These are phyloP conservation scores for Andrena praecox DNA, from an alignment of 2,888 invertebrate species.

Conservation along the genomic window DNA sequence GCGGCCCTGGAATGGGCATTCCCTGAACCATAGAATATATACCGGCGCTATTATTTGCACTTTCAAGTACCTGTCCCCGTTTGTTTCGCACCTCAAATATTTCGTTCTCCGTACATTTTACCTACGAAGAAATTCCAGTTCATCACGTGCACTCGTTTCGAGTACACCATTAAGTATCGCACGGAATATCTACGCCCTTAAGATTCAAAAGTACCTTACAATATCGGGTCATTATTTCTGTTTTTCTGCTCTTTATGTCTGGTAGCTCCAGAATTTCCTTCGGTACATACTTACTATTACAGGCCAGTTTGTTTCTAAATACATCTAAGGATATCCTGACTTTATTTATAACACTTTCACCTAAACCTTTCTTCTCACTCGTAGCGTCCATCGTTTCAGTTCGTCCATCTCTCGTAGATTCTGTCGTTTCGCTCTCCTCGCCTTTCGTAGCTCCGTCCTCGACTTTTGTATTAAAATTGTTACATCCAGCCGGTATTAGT, in stretches of 20 bases:
- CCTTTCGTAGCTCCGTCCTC: neutral
- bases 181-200: neutral
- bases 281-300: constrained; percentile 86
- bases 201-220: constrained; percentile 85
- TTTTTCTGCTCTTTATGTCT: constrained; percentile 84
- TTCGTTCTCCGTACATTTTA: constrained; percentile 84
- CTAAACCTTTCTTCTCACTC: neutral
- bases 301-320: constrained; percentile 87
- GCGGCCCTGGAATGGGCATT: constrained; percentile 84
- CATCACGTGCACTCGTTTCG: constrained; percentile 4
- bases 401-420: constrained; percentile 10
- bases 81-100: constrained; percentile 86
- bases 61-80: constrained; percentile 86
- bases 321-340: constrained; percentile 69
- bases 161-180: neutral
- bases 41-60: constrained; percentile 88
- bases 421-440: neutral
- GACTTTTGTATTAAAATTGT: constrained; percentile 14
- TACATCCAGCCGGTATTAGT: neutral
- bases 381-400: neutral
- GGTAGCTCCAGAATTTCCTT: constrained; percentile 82
- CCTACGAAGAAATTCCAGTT: constrained; percentile 72
- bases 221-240: constrained; percentile 86
- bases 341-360: constrained; percentile 31
- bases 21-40: constrained; percentile 86